Percentiles rank a stretch among this genome's conserved stretches.
phyloP scores from a whole-genome alignment of 2,113 vertebrate species.

The Centrocercus urophasianus region DNA sequence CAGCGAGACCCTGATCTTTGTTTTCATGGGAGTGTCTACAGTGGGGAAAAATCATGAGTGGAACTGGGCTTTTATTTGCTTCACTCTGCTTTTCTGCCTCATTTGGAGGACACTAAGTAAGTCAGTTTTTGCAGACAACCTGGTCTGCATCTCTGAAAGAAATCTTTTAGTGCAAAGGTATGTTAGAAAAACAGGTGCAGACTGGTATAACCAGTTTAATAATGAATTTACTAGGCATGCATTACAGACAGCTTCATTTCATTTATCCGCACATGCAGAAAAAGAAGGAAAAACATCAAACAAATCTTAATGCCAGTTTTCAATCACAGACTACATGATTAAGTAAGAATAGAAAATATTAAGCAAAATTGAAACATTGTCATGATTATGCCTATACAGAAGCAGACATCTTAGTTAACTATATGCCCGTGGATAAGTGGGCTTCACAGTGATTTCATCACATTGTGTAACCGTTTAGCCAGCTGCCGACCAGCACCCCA shows the following conservation, averaged over 20 bases:
- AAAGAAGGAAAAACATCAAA: background rate
- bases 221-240: background rate
- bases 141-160: background rate
- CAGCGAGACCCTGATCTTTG: conserved; percentile 94
- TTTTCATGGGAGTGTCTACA: conserved; percentile 96
- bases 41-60: conserved; percentile 92
- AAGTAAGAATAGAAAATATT: background rate
- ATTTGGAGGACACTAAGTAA: conserved; percentile 93
- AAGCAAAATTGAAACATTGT: background rate
- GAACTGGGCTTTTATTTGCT: conserved; percentile 94
- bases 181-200: background rate
- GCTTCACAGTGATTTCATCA: background rate
- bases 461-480: background rate
- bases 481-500: background rate
- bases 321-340: background rate
- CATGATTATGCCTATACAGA: conserved; percentile 2
- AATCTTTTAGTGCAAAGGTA: background rate
- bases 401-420: background rate
- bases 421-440: background rate
- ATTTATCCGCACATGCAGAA: background rate
- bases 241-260: background rate
- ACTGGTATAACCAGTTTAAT: background rate
- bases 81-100: conserved; percentile 89
- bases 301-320: background rate
- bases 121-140: background rate